Percentiles rank a stretch among this genome's conserved stretches.
These are phyloP conservation scores for Sipha maydis DNA, from an alignment of 2,888 invertebrate genomes.

Conservation along the genomic window DNA sequence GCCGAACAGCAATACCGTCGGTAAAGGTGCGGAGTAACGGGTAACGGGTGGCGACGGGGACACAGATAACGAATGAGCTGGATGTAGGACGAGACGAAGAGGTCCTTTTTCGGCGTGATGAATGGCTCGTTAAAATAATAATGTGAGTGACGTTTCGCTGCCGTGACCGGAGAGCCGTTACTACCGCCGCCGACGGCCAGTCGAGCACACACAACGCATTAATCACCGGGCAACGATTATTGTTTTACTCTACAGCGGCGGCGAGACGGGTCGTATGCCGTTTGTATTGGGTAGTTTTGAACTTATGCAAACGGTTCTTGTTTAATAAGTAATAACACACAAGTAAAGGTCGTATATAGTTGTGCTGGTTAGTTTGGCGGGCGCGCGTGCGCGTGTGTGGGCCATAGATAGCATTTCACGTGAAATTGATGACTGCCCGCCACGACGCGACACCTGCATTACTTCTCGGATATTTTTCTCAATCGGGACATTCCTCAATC, in stretches of 20 bases:
- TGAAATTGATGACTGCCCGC: background rate
- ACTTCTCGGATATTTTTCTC: background rate
- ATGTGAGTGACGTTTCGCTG: constrained; percentile 43
- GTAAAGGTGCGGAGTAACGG: background rate
- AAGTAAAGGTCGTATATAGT: constrained; percentile 1
- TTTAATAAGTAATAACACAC: constrained; percentile 37
- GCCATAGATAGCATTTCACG: background rate
- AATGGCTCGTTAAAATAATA: constrained; percentile 61
- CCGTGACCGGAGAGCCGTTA: background rate
- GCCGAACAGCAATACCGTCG: background rate
- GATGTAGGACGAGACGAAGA: background rate
- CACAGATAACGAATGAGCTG: background rate
- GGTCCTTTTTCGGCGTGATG: constrained; percentile 41
- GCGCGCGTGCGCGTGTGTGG: background rate
- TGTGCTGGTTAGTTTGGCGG: background rate
- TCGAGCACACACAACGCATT: constrained; percentile 44
- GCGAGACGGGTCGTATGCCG: constrained; percentile 24
- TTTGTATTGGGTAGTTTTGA: constrained; percentile 39
- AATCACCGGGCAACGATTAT: constrained; percentile 51
- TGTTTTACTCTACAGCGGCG: constrained; percentile 37
- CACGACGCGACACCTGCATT: background rate
- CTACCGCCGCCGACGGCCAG: background rate
- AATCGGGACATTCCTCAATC: background rate
- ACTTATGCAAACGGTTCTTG: constrained; percentile 35
- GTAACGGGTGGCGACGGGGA: background rate